Evolutionary conservation across 1,140 invertebrate genomes (phyloP).

Genomic region (Tyrophagus putrescentiae): DNA sequence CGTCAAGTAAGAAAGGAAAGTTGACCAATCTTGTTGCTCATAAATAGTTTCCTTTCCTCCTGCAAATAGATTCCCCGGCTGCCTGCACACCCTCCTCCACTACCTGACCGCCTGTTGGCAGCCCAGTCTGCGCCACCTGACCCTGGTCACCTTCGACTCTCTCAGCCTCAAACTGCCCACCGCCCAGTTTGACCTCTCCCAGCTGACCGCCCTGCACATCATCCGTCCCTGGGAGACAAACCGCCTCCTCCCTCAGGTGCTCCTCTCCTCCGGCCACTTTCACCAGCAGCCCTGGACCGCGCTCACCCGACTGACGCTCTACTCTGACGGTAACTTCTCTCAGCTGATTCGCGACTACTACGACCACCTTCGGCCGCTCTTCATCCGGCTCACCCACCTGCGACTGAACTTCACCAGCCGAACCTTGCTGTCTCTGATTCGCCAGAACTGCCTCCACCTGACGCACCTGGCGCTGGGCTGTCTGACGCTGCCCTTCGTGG

Average conservation of each 20-base stretch:
- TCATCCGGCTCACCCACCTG: not conserved
- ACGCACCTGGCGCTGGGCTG: not conserved
- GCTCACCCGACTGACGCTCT: not conserved
- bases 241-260: not conserved
- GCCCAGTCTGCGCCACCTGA: not conserved
- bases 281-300: not conserved
- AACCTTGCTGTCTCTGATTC: not conserved
- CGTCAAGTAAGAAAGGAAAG: too few species aligned
- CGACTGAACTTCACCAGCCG: not conserved
- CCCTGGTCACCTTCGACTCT: not conserved
- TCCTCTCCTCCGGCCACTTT: not conserved
- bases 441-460: not conserved
- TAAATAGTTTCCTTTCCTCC: not conserved
- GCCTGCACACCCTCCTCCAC: not conserved
- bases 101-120: not conserved
- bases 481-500: not conserved
- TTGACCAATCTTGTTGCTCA: too few species aligned
- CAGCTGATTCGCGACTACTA: not conserved
- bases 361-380: not conserved
- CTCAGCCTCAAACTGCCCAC: not conserved
- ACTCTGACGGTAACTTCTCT: constrained; percentile 1
- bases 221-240: not conserved
- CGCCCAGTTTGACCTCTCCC: not conserved
- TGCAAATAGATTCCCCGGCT: not conserved
- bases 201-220: not conserved